phyloP scores from a whole-genome alignment of 2,888 invertebrate genomes.

The Lepidonotus clava region DNA sequence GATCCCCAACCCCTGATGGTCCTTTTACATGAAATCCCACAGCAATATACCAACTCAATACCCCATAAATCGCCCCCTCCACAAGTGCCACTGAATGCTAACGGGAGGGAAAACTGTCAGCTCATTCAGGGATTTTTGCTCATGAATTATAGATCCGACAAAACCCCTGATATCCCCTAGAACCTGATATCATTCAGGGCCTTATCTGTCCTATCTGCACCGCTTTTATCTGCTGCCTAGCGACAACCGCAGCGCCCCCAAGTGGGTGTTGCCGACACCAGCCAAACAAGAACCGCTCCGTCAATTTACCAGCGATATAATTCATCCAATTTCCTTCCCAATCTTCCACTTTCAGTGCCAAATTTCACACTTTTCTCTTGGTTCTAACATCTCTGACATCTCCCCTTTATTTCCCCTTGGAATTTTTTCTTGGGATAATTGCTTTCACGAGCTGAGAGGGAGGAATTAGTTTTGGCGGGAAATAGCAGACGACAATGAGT shows the following conservation, averaged over 20 bases:
- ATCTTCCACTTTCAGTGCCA: neutral
- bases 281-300: neutral
- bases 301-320: neutral
- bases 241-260: neutral
- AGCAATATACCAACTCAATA: too few relatives aligned
- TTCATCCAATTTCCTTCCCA: neutral
- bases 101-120: too few relatives aligned
- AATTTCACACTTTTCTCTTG: too few relatives aligned
- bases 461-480: neutral
- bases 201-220: neutral
- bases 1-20: too few relatives aligned
- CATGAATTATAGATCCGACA: too few relatives aligned
- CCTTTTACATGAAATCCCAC: too few relatives aligned
- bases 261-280: neutral
- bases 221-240: neutral
- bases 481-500: conserved; percentile 21
- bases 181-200: neutral
- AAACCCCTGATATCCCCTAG: too few relatives aligned
- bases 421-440: too few relatives aligned
- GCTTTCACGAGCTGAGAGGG: neutral
- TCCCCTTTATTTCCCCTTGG: neutral
- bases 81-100: too few relatives aligned
- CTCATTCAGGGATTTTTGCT: too few relatives aligned
- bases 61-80: too few relatives aligned
- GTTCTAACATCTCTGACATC: neutral